Evolutionary conservation across 2,113 vertebrate species (phyloP).

Genomic region (Daubentonia madagascariensis): DNA sequence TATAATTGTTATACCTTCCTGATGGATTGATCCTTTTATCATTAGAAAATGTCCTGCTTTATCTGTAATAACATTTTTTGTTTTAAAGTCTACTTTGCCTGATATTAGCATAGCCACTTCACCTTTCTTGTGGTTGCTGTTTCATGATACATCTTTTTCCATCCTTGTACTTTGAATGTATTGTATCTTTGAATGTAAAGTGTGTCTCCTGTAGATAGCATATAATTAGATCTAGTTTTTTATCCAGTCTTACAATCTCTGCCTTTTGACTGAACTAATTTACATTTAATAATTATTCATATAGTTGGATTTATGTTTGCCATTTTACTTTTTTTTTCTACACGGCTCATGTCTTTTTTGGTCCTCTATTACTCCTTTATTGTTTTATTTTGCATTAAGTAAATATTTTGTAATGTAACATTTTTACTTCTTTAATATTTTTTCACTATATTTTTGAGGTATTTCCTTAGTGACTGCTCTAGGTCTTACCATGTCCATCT

Average conservation of each 20-base stretch:
- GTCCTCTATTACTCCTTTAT: neutral
- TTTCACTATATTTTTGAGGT: neutral
- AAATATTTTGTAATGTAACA: neutral
- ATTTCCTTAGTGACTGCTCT: too few relatives aligned
- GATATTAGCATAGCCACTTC: neutral
- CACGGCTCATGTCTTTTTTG: neutral
- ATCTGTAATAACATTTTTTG: neutral
- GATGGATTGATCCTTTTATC: neutral
- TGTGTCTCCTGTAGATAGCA: neutral
- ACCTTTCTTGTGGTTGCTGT: neutral
- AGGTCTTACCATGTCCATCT: neutral
- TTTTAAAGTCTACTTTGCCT: neutral
- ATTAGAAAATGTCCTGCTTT: neutral
- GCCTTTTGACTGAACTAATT: neutral
- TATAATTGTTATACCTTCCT: neutral
- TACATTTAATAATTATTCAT: too few relatives aligned
- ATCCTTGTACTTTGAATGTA: neutral
- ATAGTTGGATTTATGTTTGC: neutral
- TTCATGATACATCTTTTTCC: neutral
- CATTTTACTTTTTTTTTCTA: neutral
- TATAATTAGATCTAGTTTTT: neutral
- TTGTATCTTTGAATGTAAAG: neutral
- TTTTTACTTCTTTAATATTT: neutral
- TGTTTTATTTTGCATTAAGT: neutral
- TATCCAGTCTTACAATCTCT: neutral